phyloP scores from a whole-genome alignment of 2,113 vertebrate species.

The Dromaius novaehollandiae region DNA sequence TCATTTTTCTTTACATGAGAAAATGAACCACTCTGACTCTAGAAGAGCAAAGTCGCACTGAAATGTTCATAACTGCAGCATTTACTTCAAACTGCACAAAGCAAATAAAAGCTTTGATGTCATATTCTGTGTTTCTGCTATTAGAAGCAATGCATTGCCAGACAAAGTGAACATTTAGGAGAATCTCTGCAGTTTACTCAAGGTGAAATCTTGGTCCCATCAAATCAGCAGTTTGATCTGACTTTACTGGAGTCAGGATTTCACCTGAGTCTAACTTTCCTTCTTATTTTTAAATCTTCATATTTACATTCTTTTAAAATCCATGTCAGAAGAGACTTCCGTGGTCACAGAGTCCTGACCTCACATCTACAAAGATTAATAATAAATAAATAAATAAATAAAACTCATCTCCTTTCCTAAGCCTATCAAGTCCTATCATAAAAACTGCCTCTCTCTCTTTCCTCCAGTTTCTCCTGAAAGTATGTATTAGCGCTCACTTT shows the following conservation, averaged over 20 bases:
- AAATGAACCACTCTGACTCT: neutral
- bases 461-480: neutral
- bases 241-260: neutral
- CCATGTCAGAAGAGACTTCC: neutral
- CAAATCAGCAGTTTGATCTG: neutral
- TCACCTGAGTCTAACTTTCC: neutral
- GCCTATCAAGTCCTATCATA: neutral
- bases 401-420: neutral
- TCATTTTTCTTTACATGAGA: neutral
- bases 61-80: neutral
- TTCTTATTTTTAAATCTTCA: neutral
- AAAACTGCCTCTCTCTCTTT: neutral
- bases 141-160: neutral
- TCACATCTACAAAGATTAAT: neutral
- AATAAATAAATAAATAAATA: neutral
- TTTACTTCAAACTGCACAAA: neutral
- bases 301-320: neutral
- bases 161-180: neutral
- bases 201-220: neutral
- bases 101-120: constrained; percentile 22
- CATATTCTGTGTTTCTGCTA: neutral
- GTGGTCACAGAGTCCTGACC: neutral
- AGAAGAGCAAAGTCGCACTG: neutral
- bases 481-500: neutral
- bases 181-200: neutral